phyloP scores from a whole-genome alignment of 2,797 vertebrate species.

The Mareca strepera region DNA sequence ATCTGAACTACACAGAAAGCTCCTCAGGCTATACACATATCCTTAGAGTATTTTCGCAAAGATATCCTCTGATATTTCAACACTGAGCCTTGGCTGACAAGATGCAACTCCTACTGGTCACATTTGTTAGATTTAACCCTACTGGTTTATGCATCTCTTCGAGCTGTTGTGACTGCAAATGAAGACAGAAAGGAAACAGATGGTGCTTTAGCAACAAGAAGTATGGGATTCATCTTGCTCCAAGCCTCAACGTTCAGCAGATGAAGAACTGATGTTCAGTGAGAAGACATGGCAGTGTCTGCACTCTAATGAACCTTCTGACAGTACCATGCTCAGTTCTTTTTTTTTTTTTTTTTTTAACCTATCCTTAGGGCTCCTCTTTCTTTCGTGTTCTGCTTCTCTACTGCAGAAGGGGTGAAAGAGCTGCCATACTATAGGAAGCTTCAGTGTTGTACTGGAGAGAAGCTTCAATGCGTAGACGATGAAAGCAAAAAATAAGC shows the following conservation, averaged over 20 bases:
- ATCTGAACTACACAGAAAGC: not conserved
- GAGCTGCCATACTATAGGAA: not conserved
- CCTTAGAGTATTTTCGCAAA: not conserved
- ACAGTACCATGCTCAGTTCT: not conserved
- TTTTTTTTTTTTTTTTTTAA: not conserved
- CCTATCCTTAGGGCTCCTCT: not conserved
- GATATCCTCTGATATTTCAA: not conserved
- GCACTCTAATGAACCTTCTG: not conserved
- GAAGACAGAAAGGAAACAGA: not conserved
- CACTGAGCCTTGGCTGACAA: not conserved
- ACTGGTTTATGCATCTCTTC: not conserved
- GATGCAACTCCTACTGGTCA: not conserved
- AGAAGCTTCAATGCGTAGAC: not conserved
- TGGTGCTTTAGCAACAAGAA: not conserved
- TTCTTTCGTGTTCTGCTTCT: not conserved
- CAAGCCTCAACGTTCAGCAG: not conserved
- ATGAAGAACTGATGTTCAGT: not conserved
- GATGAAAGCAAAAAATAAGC: not conserved
- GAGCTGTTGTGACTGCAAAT: not conserved
- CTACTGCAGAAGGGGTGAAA: not conserved
- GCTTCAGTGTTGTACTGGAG: not conserved
- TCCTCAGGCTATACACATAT: not conserved
- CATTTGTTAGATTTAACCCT: not conserved
- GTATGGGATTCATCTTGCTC: not conserved
- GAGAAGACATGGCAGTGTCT: not conserved